These are phyloP conservation scores for Calosoma granatense DNA, from an alignment of 1,140 invertebrate species.

Conservation along the genomic window DNA sequence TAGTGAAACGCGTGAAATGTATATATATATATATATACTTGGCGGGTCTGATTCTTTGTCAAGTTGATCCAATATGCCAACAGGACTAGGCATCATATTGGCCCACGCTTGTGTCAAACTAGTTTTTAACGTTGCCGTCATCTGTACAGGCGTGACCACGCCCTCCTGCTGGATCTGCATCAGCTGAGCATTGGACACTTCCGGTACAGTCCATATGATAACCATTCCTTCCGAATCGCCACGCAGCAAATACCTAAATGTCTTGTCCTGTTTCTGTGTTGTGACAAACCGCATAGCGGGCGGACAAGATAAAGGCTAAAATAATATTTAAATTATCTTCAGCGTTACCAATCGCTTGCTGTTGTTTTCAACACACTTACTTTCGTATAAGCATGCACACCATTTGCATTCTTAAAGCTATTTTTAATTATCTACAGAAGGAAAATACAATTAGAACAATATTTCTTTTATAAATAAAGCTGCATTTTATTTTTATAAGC, in stretches of 20 bases:
- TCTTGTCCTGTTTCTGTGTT: slow-evolving; percentile 49
- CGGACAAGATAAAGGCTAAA: slow-evolving; percentile 76
- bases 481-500: no score
- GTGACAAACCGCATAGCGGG: slow-evolving; percentile 74
- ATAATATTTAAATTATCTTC: no score
- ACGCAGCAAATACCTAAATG: slow-evolving; percentile 63
- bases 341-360: no score
- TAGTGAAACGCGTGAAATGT: slow-evolving; percentile 15
- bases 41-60: slow-evolving; percentile 37
- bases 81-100: slow-evolving; percentile 72
- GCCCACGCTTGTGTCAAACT: slow-evolving; percentile 79
- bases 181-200: slow-evolving; percentile 59
- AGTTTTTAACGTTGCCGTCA: slow-evolving; percentile 63
- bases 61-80: slow-evolving; percentile 84
- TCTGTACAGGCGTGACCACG: slow-evolving; percentile 32
- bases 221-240: slow-evolving; percentile 86
- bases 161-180: slow-evolving; percentile 42
- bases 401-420: no score
- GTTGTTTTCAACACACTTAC: slow-evolving; percentile 13
- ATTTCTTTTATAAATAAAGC: no score
- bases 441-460: no score
- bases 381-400: no score
- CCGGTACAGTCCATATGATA: slow-evolving; percentile 79
- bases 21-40: slow-evolving; percentile 10
- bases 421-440: no score